Conservation (phyloP, 2,113 vertebrate species). For the Halcyon senegalensis region DNA sequence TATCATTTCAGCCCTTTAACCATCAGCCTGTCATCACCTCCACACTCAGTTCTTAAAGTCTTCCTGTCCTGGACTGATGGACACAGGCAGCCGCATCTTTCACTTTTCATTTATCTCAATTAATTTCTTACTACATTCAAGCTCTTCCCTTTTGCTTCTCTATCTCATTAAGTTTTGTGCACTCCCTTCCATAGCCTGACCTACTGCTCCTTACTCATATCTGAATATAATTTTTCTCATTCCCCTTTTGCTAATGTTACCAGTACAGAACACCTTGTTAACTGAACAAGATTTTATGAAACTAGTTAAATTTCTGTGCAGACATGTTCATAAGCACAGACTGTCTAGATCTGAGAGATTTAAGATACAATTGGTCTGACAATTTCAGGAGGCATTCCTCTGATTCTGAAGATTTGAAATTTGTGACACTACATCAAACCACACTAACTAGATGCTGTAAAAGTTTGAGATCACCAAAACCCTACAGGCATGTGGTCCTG, state of each 20-base stretch:
- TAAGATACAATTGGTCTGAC: background rate
- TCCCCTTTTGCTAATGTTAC: background rate
- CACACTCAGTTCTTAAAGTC: background rate
- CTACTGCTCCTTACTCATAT: background rate
- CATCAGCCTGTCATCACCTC: background rate
- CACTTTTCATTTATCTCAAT: background rate
- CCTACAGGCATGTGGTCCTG: background rate
- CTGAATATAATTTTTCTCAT: background rate
- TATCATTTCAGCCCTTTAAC: background rate
- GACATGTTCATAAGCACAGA: background rate
- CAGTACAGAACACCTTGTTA: background rate
- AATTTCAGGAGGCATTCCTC: background rate
- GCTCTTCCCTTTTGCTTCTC: background rate
- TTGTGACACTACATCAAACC: background rate
- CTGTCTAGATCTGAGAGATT: background rate
- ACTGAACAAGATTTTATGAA: background rate
- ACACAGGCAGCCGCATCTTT: background rate
- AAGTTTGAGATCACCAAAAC: background rate
- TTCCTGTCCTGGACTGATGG: background rate
- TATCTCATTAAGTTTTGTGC: background rate
- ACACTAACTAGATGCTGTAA: background rate
- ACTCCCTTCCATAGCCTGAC: background rate
- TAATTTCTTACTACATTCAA: background rate
- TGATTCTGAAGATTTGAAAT: background rate
- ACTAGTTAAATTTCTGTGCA: background rate